Evolutionary conservation across 2,888 invertebrate genomes (phyloP), one percentile per base, ranked within the genome.

Genomic region (Ennomos quercinarius): DNA sequence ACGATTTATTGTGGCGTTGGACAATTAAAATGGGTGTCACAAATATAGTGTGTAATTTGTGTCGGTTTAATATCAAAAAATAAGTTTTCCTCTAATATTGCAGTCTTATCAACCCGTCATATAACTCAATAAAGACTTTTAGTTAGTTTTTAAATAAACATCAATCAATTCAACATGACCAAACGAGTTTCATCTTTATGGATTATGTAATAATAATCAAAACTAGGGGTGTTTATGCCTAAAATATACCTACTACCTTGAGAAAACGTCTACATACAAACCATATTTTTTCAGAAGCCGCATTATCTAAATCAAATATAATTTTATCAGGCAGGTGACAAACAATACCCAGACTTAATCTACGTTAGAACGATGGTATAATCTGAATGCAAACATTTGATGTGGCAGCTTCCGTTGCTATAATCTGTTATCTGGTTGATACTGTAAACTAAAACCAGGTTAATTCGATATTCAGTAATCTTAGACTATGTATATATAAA

Each of bases 261-360:
- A 44, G 27, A n/a, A 10, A 35, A 42, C 17, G 34, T 27, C n/a
- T 8, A 12, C 27, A 37, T 6, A 46, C 49, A 57, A 61, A 54
- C 47, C 52, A 71, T 79, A 77, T 74, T 76, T 77, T 46, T 59
- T 62, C 80, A 78, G 79, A 74, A 80, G 80, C 77, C 64, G 51
- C 53, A 68, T 56, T 89, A 90, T 89, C 91, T 86, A 69, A 70
- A 70, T 72, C 76, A 88, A 91, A 90, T 81, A 88, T 74, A 78
- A 73, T 74, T 77, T 89, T 89, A 89, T 89, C 89, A 77, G 84
- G 76, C 77, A 79, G 79, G 82, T 87, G 88, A 89, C 87, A 91
- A 88, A 89, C 90, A 86, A 77, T 79, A 82, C 77, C 79, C 78
- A 78, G 67, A 74, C 74, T 69, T 87, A 88, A 89, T 90, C 91